A percentile compares a stretch with the other conserved stretches of the same genome.
phyloP scores from a whole-genome alignment of 2,113 vertebrate genomes.

The Raphicerus campestris region DNA sequence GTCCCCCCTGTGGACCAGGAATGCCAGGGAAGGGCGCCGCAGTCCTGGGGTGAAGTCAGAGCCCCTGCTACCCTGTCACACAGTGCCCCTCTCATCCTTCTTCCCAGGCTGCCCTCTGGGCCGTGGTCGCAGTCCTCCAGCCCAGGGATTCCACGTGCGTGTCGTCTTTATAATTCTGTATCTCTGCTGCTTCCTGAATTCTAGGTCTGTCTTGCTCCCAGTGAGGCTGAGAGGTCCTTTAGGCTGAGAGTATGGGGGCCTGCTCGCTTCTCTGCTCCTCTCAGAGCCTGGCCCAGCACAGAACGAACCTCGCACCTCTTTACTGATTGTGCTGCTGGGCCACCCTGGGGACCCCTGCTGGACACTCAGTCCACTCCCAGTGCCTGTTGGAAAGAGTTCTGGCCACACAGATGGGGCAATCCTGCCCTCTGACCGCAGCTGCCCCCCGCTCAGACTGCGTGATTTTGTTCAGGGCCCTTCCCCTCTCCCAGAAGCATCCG shows the following conservation, averaged over 20 bases:
- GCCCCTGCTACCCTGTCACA: background rate
- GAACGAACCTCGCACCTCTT: rapidly evolving
- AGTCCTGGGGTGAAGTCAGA: background rate
- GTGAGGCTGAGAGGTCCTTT: background rate
- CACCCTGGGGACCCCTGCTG: background rate
- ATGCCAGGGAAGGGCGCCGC: background rate
- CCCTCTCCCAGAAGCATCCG: background rate
- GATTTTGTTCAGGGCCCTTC: background rate
- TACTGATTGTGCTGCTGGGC: rapidly evolving
- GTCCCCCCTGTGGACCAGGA: background rate
- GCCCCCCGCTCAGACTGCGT: rapidly evolving
- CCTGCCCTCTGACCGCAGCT: background rate
- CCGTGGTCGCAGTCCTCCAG: background rate
- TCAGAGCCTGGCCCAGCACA: background rate
- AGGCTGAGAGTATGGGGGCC: background rate
- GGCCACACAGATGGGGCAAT: background rate
- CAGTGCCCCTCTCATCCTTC: background rate
- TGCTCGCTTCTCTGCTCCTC: background rate
- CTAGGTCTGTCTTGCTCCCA: background rate
- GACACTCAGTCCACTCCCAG: rapidly evolving
- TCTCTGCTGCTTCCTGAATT: background rate
- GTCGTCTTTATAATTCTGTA: background rate
- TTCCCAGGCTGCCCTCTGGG: background rate
- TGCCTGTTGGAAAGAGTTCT: background rate
- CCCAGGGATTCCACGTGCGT: background rate